phyloP scores from a whole-genome alignment of 35 echinoderm and acorn worm species.

The Apostichopus parvimensis region DNA sequence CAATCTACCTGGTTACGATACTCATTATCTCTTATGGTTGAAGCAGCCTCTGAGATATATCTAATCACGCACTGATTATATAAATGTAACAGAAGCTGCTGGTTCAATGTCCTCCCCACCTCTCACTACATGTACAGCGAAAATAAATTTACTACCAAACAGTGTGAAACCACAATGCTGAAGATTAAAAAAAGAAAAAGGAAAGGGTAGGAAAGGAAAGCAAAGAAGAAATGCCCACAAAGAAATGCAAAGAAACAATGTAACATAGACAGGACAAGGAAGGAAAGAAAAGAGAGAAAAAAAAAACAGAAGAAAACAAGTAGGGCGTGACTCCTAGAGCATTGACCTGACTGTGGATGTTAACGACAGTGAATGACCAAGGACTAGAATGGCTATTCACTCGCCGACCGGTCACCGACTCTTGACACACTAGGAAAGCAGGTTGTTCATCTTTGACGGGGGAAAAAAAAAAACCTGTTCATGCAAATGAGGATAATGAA shows the following conservation, averaged over 20 bases:
- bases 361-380: slow-evolving; percentile 20
- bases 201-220: neutral
- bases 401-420: slow-evolving; percentile 29
- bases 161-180: neutral
- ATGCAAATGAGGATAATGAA: slow-evolving; percentile 21
- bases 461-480: neutral
- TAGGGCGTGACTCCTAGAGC: slow-evolving; percentile 36
- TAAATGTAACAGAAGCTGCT: slow-evolving; percentile 1
- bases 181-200: neutral
- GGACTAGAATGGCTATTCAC: neutral
- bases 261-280: neutral
- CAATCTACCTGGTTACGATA: slow-evolving; percentile 5
- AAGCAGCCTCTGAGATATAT: slow-evolving; percentile 23
- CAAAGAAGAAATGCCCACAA: neutral
- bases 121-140: neutral
- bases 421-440: neutral
- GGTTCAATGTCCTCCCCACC: slow-evolving; percentile 27
- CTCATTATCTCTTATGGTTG: neutral
- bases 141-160: neutral
- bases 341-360: slow-evolving; percentile 22
- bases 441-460: no score
- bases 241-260: neutral
- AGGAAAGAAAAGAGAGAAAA: neutral
- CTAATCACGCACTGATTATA: slow-evolving; percentile 27
- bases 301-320: neutral